Evolutionary conservation across 2,797 vertebrate genomes (phyloP), one percentile per base, ranked within the genome.

Genomic region (Ctenochaetus hawaiiensis): DNA sequence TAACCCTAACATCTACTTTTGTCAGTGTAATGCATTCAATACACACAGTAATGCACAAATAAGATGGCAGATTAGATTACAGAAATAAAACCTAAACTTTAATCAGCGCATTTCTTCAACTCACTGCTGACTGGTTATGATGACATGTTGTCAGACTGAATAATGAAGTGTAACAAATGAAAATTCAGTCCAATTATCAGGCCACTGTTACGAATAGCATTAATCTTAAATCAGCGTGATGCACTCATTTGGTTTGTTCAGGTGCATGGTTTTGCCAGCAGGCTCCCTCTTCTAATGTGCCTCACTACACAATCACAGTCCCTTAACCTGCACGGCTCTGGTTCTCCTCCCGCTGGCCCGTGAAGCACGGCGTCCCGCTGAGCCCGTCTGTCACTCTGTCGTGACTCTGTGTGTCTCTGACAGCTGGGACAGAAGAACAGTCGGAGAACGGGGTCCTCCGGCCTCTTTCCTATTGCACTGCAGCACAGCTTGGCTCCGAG

Each of bases 381-480:
- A 78, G 70, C 2, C 0, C 9, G 5, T 47, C 70, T 34, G 6
- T 80, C 79, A 49, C 63, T 66, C 76, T 70, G 71, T 26, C 3
- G 0, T 7, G 22, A 59, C 74, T 66, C 75, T 45, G 59, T 54
- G 74, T 20, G 62, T 54, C 68, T 84, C 57, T 41, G 76, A 78
- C 83, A 85, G 72, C 80, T 56, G 70, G 75, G 76, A 76, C 67
- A 60, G 20, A 45, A 45, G 48, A 65, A 61, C 66, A 68, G 72
- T 74, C 51, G 64, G 72, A 71, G 61, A 74, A 78, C n/a, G 0
- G 64, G 26, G 65, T 76, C 74, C 41, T 30, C 34, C 58, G 85
- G 75, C 54, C 30, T 6, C 6, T 9, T 69, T 30, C 70, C 66
- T 78, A 65, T 37, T 16, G 2, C 59, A 47, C 61, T 58, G 70